Conservation (phyloP, 2,797 vertebrate genomes). For the Microctenopoma lineatum region DNA sequence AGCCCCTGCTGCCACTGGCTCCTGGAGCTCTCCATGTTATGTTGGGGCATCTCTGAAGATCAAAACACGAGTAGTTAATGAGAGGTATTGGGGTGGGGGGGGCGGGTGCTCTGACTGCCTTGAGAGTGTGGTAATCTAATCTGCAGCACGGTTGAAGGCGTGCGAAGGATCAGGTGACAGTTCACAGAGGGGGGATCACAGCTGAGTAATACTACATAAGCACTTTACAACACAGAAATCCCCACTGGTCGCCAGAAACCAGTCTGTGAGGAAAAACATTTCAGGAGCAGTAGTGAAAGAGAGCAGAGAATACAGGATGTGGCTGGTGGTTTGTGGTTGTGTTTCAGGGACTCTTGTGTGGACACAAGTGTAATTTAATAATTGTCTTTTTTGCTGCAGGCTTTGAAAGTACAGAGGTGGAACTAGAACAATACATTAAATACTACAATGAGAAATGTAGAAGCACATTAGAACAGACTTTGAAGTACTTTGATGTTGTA, state of each 20-base stretch:
- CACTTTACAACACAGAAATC: constrained; percentile 49
- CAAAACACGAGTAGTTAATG: constrained; percentile 16
- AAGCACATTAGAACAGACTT: constrained; percentile 39
- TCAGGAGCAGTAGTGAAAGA: constrained; percentile 40
- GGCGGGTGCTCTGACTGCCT: not conserved
- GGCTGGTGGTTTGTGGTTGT: constrained; percentile 49
- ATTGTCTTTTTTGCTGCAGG: constrained; percentile 1
- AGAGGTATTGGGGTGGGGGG: constrained; percentile 2
- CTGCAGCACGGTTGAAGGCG: constrained; percentile 38
- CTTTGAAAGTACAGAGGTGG: constrained; percentile 39
- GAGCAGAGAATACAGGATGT: constrained; percentile 40
- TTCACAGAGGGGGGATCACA: constrained; percentile 44
- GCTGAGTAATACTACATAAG: constrained; percentile 39
- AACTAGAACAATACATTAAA: constrained; percentile 16
- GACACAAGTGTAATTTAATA: constrained; percentile 18
- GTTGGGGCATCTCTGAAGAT: constrained; percentile 77
- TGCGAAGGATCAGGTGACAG: constrained; percentile 60
- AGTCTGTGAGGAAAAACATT: constrained; percentile 39
- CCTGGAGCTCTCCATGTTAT: constrained; percentile 75
- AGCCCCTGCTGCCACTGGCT: constrained; percentile 74
- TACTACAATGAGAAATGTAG: constrained; percentile 4
- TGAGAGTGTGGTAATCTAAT: constrained; percentile 59
- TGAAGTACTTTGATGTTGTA: constrained; percentile 43
- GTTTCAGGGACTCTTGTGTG: constrained; percentile 36
- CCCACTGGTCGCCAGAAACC: constrained; percentile 38